Evolutionary conservation across 2,113 vertebrate genomes (phyloP).

Genomic region (Amblyopsis rosae): DNA sequence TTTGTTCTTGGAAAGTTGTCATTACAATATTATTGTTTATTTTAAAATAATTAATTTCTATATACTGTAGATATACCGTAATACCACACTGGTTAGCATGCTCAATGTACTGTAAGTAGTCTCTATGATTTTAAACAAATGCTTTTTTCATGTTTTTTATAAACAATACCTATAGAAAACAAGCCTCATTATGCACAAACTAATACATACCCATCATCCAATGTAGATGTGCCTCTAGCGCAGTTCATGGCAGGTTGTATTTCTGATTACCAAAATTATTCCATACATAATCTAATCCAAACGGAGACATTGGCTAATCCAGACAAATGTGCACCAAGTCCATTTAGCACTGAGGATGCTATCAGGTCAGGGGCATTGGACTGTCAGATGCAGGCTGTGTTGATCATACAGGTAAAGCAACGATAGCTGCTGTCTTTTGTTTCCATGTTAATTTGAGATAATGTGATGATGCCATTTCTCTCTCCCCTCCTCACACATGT

Average conservation of each 20-base stretch:
- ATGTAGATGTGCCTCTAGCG: background rate
- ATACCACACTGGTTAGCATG: no score
- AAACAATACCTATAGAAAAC: background rate
- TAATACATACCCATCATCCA: constrained; percentile 53
- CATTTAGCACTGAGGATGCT: background rate
- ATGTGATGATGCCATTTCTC: constrained; percentile 30
- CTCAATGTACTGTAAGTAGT: background rate
- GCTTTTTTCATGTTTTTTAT: background rate
- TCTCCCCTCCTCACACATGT: constrained; percentile 23
- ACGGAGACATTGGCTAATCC: background rate
- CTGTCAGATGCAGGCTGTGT: constrained; percentile 6
- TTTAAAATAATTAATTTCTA: no score
- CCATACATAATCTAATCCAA: background rate
- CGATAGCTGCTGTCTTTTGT: constrained; percentile 6
- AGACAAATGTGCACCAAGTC: background rate
- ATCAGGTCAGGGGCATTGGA: background rate
- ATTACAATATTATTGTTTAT: no score
- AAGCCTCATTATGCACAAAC: background rate
- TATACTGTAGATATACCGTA: no score
- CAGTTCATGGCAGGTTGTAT: constrained; percentile 16
- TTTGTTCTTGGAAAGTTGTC: no score
- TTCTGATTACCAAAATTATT: constrained; percentile 1
- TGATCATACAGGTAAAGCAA: constrained; percentile 8
- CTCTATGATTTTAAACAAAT: background rate
- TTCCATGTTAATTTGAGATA: constrained; percentile 23